Evolutionary conservation across 2,113 vertebrate species (phyloP).

Genomic region (Caranx melampygus): DNA sequence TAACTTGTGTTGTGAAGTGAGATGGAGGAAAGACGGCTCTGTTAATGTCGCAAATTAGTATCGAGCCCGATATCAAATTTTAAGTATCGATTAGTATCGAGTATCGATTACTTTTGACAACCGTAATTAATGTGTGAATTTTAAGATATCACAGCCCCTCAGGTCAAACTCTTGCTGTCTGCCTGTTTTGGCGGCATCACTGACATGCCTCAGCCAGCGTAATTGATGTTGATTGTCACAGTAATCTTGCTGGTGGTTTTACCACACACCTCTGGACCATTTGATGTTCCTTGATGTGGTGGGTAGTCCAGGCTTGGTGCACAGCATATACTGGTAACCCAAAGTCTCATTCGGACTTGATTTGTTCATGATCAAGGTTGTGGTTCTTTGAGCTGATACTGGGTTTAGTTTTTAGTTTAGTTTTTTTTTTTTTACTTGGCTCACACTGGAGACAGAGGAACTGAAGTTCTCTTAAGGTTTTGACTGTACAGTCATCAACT

Average conservation of each 20-base stretch:
- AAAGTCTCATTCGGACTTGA: not conserved
- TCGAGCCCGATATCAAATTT: too few relatives aligned
- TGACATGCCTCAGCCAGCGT: constrained; percentile 3
- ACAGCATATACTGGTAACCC: not conserved
- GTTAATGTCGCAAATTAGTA: too few relatives aligned
- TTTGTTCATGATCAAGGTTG: not conserved
- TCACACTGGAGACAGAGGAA: too few relatives aligned
- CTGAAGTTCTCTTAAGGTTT: not conserved
- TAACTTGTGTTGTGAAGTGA: too few relatives aligned
- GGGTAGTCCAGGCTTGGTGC: constrained; percentile 1
- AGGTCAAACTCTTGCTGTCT: not conserved
- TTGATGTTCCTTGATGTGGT: not conserved
- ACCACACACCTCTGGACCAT: not conserved
- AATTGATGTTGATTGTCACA: constrained; percentile 9
- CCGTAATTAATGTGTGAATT: too few relatives aligned
- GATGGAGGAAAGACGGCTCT: too few relatives aligned
- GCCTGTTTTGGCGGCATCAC: not conserved
- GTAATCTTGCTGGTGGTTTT: not conserved
- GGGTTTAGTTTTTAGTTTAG: too few relatives aligned
- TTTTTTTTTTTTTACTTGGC: too few relatives aligned
- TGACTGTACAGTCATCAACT: not conserved
- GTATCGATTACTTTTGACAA: too few relatives aligned
- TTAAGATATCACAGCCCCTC: too few relatives aligned
- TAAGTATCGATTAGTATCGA: too few relatives aligned
- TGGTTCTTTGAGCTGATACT: not conserved